Base-by-base conservation (phyloP, 2,797 vertebrate genomes). In the Pantherophis alleghaniensis region DNA sequence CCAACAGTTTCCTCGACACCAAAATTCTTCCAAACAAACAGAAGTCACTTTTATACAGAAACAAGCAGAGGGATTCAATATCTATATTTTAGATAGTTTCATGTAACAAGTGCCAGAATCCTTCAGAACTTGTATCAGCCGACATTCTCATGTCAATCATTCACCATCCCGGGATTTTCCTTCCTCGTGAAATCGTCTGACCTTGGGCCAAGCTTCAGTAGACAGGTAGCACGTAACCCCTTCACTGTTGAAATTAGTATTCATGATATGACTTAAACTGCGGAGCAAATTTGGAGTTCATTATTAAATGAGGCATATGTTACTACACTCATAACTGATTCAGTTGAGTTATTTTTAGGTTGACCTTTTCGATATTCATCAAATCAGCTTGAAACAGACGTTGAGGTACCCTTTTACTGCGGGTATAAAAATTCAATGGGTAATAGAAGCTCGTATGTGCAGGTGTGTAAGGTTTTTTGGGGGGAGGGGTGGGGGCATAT, bases 271-370 rank as follows among this genome's bases (percentile, higher is more conserved):
- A 94, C 95, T 97, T 97, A 97, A 97, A 97, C 95, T 94, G 93
- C 69, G 95, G 97, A 96, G 95, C 95, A 96, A 96, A 98, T 97
- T 97, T 97, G 94, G 95, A 97, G 97, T 97, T 97, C 95, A 95
- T 97, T 98, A 98, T 98, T 98, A 98, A 97, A 98, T 97, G 96
- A 97, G 96, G 97, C 97, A 98, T 98, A 97, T 97, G 97, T 97
- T 98, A 96, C 97, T 97, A 98, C 94, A 97, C 95, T 97, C 97
- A 97, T 96, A 97, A 97, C 96, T 97, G 96, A 97, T 97, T 97
- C 97, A 96, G 93, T 95, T 95, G 96, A 95, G 97, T 96, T 98
- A 98, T 98, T 98, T 98, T 98, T 98, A 98, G 98, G 95, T 96
- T 98, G 98, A 98, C 97, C 97, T 98, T 98, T 98, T 97, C 97